Evolutionary conservation across 2,888 invertebrate genomes (phyloP).

Genomic region (Drosophila hawaiiensis): DNA sequence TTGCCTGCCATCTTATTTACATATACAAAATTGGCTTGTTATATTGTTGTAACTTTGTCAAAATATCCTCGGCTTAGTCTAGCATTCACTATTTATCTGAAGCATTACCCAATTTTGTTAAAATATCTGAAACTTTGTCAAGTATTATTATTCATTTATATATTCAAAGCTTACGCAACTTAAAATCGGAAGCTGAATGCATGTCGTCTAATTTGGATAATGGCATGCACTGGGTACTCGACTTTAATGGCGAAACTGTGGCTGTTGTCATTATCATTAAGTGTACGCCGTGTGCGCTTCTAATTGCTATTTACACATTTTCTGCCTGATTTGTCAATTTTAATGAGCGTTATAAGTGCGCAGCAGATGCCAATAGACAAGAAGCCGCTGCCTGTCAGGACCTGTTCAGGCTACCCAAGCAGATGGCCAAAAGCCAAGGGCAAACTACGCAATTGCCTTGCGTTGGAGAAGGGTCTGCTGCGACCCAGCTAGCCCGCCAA

Average conservation of each 20-base stretch:
- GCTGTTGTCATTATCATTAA: conserved; percentile 22
- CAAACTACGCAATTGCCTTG: conserved; percentile 48
- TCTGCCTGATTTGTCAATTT: conserved; percentile 77
- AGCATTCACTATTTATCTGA: not conserved
- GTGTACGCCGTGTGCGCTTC: conserved; percentile 31
- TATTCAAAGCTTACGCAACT: not conserved
- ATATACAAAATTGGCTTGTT: not conserved
- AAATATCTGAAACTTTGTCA: not conserved
- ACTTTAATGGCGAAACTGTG: conserved; percentile 1
- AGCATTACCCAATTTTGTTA: not conserved
- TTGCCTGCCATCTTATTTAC: not conserved
- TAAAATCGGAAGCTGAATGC: not conserved
- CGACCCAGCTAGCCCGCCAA: conserved; percentile 2
- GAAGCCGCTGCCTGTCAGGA: conserved; percentile 23
- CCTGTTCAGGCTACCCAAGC: conserved; percentile 22
- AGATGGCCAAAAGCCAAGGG: conserved; percentile 40
- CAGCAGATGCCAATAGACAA: conserved; percentile 51
- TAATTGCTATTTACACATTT: conserved; percentile 76
- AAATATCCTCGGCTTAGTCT: not conserved
- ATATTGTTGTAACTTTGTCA: not conserved
- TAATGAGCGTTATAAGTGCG: conserved; percentile 70
- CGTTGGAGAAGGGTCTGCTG: conserved; percentile 32
- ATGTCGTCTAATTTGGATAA: not conserved
- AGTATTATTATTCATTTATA: not conserved
- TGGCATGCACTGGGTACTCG: not conserved